phyloP scores from a whole-genome alignment of 1,140 invertebrate species.

The Brachionus paranguensis region DNA sequence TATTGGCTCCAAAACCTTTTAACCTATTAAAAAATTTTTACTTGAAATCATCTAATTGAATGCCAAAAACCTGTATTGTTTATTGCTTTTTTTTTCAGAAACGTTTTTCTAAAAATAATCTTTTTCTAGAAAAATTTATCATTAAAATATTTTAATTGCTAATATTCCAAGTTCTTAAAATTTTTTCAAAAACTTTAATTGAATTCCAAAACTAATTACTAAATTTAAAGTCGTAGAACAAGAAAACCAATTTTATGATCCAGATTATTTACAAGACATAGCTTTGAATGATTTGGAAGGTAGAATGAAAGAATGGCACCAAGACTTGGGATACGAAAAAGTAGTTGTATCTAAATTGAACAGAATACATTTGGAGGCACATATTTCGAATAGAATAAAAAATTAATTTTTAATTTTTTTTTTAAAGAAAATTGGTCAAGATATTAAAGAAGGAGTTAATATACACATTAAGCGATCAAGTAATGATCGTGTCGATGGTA shows the following conservation, averaged over 20 bases:
- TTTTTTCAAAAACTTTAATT: too few species aligned
- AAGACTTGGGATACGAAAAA: constrained; percentile 11
- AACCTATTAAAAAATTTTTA: too few species aligned
- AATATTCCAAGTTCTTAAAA: too few species aligned
- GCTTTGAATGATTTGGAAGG: not conserved
- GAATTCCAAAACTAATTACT: not conserved
- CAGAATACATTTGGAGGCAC: not conserved
- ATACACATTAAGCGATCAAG: not conserved
- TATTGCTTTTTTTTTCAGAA: too few species aligned
- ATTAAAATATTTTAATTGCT: too few species aligned
- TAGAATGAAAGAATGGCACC: constrained; percentile 26
- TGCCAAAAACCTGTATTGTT: too few species aligned
- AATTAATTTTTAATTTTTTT: not conserved
- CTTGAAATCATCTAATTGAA: too few species aligned
- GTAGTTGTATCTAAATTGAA: not conserved
- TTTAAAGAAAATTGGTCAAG: not conserved
- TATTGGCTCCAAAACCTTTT: too few species aligned
- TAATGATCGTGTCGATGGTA: not conserved
- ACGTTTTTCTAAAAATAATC: too few species aligned
- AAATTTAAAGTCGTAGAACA: not conserved
- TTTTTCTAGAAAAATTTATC: too few species aligned
- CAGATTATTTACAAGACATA: constrained; percentile 7
- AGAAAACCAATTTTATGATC: not conserved
- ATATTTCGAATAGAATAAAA: not conserved
- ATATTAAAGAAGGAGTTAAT: not conserved